Base-by-base conservation (phyloP, 2,797 vertebrate species). In the Typhlichthys subterraneus region DNA sequence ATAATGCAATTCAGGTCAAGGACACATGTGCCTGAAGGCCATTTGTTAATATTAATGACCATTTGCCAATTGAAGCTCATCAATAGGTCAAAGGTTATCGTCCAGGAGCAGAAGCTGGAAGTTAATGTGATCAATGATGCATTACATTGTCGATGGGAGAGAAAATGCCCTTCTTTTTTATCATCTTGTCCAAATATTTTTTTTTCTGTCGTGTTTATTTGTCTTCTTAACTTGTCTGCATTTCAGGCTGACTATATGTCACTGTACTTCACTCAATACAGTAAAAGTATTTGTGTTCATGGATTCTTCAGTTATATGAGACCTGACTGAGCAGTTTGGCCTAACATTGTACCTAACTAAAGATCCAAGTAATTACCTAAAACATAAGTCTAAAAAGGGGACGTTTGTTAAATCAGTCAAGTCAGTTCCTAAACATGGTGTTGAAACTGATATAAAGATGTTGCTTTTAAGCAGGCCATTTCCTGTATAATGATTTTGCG, bases 11-110 rank as follows among this genome's bases (percentile, higher is more conserved):
- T 75, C 77, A 91, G 88, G 90, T 92, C 89, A 88, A 90, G 87
- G 85, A 89, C 85, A 80, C 73, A 70, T 67, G 59, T 79, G 81
- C 81, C 87, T 72, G 59, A 65, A 77, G 81, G 84, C 75, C 46
- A 69, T 80, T 83, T 79, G 83, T 89, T 88, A 92, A 93, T 91
- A 90, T 92, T 91, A 89, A 92, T 89, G 87, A 81, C 73, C 54
- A 56, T 60, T 63, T 65, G 69, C 77, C 82, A 78, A 87, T 85
- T 74, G 74, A 56, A 73, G 63, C 42, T 71, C 80, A 80, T 92
- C 92, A 88, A 91, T 92, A 92, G 89, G 82, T 86, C 87, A 86
- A 65, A 71, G 90, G 89, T 91, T 92, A 92, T 93, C 89, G 57
- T 46, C 50, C 81, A 73, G 79, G 73, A 90, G 85, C 82, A 80